These are phyloP conservation scores for Phyllotreta cruciferae DNA, from an alignment of 2,888 invertebrate species.

Conservation along the genomic window DNA sequence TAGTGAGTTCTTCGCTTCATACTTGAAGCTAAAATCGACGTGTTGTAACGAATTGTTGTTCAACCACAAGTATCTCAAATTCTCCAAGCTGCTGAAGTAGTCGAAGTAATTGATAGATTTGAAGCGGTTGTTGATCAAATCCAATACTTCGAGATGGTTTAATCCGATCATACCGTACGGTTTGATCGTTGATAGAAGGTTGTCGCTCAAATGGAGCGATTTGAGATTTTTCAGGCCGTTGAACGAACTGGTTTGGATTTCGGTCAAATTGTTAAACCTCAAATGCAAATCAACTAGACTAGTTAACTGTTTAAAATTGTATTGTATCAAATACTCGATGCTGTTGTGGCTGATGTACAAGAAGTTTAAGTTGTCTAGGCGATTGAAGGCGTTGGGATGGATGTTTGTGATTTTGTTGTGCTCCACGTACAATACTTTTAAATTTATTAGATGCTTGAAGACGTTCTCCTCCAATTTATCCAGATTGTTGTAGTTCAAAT, in stretches of 20 bases:
- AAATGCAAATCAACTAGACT: conserved; percentile 56
- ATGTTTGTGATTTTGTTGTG: conserved; percentile 58
- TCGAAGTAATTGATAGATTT: conserved; percentile 47
- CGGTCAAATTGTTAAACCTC: conserved; percentile 54
- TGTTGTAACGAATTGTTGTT: conserved; percentile 51
- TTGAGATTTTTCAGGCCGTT: conserved; percentile 55
- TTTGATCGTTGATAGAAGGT: conserved; percentile 55
- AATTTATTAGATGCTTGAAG: conserved; percentile 54
- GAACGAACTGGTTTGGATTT: conserved; percentile 58
- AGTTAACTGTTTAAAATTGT: conserved; percentile 56
- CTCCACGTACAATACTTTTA: conserved; percentile 58
- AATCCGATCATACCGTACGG: conserved; percentile 57
- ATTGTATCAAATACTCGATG: conserved; percentile 53
- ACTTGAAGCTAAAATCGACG: conserved; percentile 48
- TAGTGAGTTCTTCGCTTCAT: conserved; percentile 49
- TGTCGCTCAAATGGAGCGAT: conserved; percentile 56
- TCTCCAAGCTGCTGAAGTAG: conserved; percentile 52
- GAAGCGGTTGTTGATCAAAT: conserved; percentile 54
- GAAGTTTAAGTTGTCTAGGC: conserved; percentile 53
- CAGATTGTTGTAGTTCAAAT: conserved; percentile 59
- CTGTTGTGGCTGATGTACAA: conserved; percentile 58
- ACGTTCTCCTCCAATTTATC: conserved; percentile 53
- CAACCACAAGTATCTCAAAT: conserved; percentile 54
- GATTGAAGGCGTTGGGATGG: conserved; percentile 56
- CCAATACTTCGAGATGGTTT: conserved; percentile 53